Evolutionary conservation across 2,797 vertebrate genomes (phyloP).

Genomic region (Myotis planiceps): DNA sequence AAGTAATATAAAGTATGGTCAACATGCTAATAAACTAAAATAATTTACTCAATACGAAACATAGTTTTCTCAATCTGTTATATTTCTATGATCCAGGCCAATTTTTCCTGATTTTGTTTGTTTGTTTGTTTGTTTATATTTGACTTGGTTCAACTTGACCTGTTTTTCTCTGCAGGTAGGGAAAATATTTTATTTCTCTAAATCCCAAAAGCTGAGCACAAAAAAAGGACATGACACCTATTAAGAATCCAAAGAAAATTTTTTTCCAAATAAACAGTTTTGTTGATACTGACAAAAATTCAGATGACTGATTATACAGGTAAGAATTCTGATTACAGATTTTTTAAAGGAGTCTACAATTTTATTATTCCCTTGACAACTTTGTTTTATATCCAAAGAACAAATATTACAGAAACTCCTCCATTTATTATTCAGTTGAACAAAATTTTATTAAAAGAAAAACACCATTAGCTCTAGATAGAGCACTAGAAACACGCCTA

Average conservation of each 20-base stretch:
- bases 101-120: background rate
- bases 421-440: background rate
- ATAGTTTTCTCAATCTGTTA: background rate
- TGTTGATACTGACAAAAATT: constrained; percentile 28
- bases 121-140: constrained; percentile 11
- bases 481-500: background rate
- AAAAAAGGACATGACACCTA: background rate
- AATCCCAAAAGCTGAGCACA: background rate
- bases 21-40: background rate
- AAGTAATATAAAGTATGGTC: background rate
- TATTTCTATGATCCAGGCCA: background rate
- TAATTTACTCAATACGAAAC: background rate
- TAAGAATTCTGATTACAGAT: background rate
- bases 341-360: background rate
- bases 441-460: background rate
- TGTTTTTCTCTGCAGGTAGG: background rate
- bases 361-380: background rate
- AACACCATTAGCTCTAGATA: background rate
- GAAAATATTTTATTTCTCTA: background rate
- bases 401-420: background rate
- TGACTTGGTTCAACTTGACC: constrained; percentile 3
- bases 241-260: background rate
- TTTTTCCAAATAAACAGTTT: background rate
- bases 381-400: background rate
- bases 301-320: background rate